These are phyloP conservation scores for Ennomos quercinarius DNA, from an alignment of 2,888 invertebrate genomes.

Conservation along the genomic window DNA sequence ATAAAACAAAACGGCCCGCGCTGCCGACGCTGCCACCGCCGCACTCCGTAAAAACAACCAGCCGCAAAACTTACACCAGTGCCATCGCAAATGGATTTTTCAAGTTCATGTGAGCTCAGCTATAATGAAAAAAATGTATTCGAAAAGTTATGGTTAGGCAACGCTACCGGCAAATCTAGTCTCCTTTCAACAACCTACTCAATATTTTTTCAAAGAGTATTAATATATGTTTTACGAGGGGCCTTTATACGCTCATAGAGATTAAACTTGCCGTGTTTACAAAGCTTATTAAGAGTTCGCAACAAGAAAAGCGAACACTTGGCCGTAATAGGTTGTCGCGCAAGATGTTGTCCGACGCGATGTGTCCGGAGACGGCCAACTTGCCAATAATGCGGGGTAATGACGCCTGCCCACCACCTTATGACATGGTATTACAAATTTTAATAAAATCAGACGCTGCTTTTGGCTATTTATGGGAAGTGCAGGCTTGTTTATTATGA, in stretches of 20 bases:
- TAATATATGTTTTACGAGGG: conserved; percentile 39
- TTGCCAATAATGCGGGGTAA: conserved; percentile 80
- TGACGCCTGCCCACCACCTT: conserved; percentile 68
- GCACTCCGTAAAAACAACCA: conserved; percentile 70
- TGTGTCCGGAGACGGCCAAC: conserved; percentile 69
- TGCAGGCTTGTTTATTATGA: conserved; percentile 14
- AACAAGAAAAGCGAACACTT: conserved; percentile 69
- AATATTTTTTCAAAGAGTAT: conserved; percentile 35
- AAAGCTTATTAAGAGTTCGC: conserved; percentile 62
- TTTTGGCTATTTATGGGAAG: conserved; percentile 15
- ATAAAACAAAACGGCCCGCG: conserved; percentile 65
- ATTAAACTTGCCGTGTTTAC: conserved; percentile 47
- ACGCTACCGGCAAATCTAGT: conserved; percentile 34
- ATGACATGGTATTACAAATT: conserved; percentile 57
- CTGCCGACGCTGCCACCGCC: conserved; percentile 43
- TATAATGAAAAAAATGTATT: conserved; percentile 40
- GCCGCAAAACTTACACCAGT: conserved; percentile 66
- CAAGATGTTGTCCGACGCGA: conserved; percentile 75
- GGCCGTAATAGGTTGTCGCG: conserved; percentile 77
- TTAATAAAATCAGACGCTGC: conserved; percentile 42
- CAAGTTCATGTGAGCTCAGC: conserved; percentile 58
- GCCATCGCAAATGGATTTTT: conserved; percentile 73
- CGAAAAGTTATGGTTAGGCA: conserved; percentile 31
- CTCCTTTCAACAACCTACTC: conserved; percentile 35
- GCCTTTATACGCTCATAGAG: conserved; percentile 38